A percentile compares a stretch with the other conserved stretches of the same genome.
phyloP scores from a whole-genome alignment of 2,113 vertebrate genomes.

The Varanus komodoensis region DNA sequence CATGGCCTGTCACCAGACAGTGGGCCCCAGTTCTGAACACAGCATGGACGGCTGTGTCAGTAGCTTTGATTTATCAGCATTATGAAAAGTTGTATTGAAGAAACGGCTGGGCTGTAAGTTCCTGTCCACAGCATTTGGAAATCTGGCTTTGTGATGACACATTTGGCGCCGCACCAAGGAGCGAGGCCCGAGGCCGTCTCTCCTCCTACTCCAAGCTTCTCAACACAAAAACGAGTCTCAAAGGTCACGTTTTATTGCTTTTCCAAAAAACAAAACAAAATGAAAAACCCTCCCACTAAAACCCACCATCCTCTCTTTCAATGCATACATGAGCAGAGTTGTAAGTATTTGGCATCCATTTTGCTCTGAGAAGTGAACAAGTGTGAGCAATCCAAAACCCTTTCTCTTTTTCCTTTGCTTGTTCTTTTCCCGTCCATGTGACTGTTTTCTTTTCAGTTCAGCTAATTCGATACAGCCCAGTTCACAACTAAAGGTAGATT shows the following conservation, averaged over 20 bases:
- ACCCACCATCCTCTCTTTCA: not conserved
- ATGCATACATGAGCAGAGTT: not conserved
- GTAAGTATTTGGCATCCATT: not conserved
- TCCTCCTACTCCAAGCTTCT: conserved; percentile 19
- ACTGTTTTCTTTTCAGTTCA: not conserved
- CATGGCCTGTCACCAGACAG: not conserved
- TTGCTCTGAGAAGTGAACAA: not conserved
- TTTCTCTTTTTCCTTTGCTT: not conserved
- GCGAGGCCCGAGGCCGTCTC: not conserved
- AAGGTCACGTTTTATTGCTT: not conserved
- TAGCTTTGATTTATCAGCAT: not conserved
- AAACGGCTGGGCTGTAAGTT: not conserved
- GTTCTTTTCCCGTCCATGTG: not conserved
- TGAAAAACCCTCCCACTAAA: not conserved
- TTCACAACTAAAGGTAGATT: not conserved
- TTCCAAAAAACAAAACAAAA: not conserved
- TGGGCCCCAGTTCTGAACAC: not conserved
- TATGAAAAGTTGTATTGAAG: conserved; percentile 2
- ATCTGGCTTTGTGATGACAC: not conserved
- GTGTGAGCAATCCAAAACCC: not conserved
- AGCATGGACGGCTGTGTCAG: not conserved
- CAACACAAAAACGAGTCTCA: not conserved
- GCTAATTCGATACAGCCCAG: not conserved
- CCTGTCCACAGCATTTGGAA: conserved; percentile 2
- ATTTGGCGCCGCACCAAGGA: not conserved